These are phyloP conservation scores for Cavia aperea DNA, from an alignment of 2,113 vertebrate species.

Conservation along the genomic window DNA sequence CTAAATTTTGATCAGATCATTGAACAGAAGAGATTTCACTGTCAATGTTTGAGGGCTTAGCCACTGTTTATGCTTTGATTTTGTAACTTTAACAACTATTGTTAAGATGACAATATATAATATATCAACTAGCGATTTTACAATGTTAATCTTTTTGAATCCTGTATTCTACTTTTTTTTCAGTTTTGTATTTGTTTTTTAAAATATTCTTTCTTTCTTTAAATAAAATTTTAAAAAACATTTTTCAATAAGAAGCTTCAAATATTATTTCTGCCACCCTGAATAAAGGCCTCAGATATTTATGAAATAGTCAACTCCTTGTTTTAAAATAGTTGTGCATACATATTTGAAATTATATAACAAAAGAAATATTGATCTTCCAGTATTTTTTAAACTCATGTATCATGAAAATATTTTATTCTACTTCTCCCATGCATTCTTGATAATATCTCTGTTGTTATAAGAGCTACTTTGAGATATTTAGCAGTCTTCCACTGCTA, in stretches of 20 bases:
- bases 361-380: background rate
- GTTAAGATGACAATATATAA: no score
- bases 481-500: background rate
- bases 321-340: background rate
- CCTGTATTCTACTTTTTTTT: no score
- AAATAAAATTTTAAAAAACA: no score
- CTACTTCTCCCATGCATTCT: background rate
- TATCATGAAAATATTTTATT: constrained; percentile 17
- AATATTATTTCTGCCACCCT: constrained; percentile 16
- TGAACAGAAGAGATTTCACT: no score
- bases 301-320: constrained; percentile 9
- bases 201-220: no score
- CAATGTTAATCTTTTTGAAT: no score
- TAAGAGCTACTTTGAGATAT: background rate
- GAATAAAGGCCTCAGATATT: background rate
- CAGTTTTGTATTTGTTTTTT: no score
- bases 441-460: background rate
- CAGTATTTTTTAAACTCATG: constrained; percentile 18
- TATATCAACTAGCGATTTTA: no score
- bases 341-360: constrained; percentile 3
- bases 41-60: no score
- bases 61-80: no score
- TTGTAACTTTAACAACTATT: no score
- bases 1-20: no score
- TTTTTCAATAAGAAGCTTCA: background rate